phyloP scores from a whole-genome alignment of 2,888 invertebrate species.

The Leptopilina drosophilae region DNA sequence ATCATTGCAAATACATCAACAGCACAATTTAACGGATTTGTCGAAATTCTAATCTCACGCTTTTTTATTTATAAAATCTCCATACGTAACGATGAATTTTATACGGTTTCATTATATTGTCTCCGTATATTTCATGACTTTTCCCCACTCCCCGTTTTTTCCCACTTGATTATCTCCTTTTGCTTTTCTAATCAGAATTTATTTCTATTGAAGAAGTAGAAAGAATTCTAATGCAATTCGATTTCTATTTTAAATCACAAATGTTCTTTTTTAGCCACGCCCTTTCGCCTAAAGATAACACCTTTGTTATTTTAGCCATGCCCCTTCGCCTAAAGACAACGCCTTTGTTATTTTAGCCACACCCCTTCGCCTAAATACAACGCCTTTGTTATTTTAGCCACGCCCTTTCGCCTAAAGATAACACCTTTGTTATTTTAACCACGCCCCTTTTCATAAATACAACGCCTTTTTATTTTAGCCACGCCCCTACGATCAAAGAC shows the following conservation, averaged over 20 bases:
- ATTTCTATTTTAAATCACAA: too few relatives aligned
- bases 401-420: not conserved
- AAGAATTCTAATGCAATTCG: too few relatives aligned
- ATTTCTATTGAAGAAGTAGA: not conserved
- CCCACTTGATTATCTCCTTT: too few relatives aligned
- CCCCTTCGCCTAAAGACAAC: not conserved
- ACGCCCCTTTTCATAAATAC: too few relatives aligned
- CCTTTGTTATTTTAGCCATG: not conserved
- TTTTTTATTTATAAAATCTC: too few relatives aligned
- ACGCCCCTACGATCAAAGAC: too few relatives aligned
- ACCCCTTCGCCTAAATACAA: too few relatives aligned
- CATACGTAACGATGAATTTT: not conserved
- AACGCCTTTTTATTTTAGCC: too few relatives aligned
- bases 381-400: too few relatives aligned
- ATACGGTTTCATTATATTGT: not conserved
- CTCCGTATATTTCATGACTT: not conserved
- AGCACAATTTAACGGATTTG: not conserved
- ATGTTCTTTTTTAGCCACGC: not conserved
- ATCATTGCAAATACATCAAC: not conserved
- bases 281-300: not conserved
- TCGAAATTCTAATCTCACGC: slow-evolving; percentile 26
- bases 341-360: too few relatives aligned
- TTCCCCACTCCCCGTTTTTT: too few relatives aligned
- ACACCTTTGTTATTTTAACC: not conserved
- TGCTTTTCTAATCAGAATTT: not conserved